Percentiles rank a stretch among this genome's conserved stretches.
Conservation (phyloP, 2,113 vertebrate genomes). For the Triplophysa siluroides region DNA sequence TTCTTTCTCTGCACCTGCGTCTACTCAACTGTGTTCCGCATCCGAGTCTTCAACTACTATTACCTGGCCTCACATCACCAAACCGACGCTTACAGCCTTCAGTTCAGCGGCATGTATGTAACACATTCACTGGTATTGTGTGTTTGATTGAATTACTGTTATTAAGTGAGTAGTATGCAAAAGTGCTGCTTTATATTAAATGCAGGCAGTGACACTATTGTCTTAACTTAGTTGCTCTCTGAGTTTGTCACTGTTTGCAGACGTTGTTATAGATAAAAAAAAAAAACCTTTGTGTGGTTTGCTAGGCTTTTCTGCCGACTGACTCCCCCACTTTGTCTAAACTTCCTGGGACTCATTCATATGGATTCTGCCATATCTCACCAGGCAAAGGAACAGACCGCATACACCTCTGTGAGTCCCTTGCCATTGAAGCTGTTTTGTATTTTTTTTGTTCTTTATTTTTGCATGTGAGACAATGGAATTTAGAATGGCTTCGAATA, state of each 20-base stretch:
- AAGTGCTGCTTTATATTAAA: too few species aligned
- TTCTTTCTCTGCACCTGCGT: slow-evolving; percentile 97
- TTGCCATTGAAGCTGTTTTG: neutral
- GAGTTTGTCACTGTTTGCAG: too few species aligned
- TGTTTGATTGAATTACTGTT: neutral
- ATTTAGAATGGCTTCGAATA: too few species aligned
- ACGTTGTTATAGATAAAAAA: neutral
- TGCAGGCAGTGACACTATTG: too few species aligned
- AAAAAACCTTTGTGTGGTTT: neutral
- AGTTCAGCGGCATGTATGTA: slow-evolving; percentile 98
- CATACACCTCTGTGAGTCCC: slow-evolving; percentile 90
- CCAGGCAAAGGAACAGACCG: slow-evolving; percentile 85
- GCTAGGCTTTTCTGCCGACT: slow-evolving; percentile 94
- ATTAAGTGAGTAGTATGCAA: too few species aligned
- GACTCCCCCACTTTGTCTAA: slow-evolving; percentile 94
- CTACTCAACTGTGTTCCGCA: slow-evolving; percentile 97
- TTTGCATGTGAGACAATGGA: neutral
- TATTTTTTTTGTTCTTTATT: neutral
- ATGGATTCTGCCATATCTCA: slow-evolving; percentile 97
- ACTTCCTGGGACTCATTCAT: slow-evolving; percentile 96
- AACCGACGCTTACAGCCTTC: slow-evolving; percentile 96
- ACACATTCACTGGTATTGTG: neutral
- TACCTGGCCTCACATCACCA: slow-evolving; percentile 97
- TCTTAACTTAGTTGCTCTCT: too few species aligned
- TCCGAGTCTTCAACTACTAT: slow-evolving; percentile 97